A percentile compares a stretch with the other conserved stretches of the same genome.
Conservation (phyloP, 2,113 vertebrate genomes). For the Poeciliopsis turrubarensis region DNA sequence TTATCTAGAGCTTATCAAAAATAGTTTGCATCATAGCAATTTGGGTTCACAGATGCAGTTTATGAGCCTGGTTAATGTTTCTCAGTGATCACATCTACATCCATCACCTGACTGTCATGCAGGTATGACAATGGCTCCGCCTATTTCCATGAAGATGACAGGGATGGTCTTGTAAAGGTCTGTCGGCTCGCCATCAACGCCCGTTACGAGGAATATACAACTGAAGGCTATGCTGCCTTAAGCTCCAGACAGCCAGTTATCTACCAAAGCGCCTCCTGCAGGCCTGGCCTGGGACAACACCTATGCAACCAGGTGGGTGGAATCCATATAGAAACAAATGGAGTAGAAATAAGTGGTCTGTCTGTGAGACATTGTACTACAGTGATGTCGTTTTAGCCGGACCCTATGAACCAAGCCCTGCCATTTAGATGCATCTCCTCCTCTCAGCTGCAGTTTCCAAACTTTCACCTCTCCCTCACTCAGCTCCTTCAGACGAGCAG, state of each 20-base stretch:
- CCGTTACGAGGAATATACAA: conserved; percentile 89
- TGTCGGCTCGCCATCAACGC: conserved; percentile 91
- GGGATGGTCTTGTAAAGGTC: conserved; percentile 91
- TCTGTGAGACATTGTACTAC: too few species aligned
- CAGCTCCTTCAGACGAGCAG: too few species aligned
- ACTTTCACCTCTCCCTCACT: too few species aligned
- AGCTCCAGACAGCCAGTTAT: conserved; percentile 87
- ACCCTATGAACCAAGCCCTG: too few species aligned
- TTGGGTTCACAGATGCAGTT: background rate
- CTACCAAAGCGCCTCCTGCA: conserved; percentile 91
- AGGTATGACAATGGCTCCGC: conserved; percentile 97
- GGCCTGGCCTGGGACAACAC: conserved; percentile 91
- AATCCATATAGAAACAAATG: background rate
- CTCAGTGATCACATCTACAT: background rate
- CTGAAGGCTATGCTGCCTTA: conserved; percentile 88
- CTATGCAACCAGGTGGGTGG: conserved; percentile 91
- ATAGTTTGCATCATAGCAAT: background rate
- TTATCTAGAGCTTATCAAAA: too few species aligned
- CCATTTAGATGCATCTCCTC: too few species aligned
- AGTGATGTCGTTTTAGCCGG: too few species aligned
- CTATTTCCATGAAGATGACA: conserved; percentile 94
- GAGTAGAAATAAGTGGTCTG: too few species aligned
- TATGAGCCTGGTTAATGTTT: background rate
- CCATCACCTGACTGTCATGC: conserved; percentile 23
- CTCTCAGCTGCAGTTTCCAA: too few species aligned